Base-by-base conservation (phyloP, 2,113 vertebrate genomes). In the Lontra canadensis region DNA sequence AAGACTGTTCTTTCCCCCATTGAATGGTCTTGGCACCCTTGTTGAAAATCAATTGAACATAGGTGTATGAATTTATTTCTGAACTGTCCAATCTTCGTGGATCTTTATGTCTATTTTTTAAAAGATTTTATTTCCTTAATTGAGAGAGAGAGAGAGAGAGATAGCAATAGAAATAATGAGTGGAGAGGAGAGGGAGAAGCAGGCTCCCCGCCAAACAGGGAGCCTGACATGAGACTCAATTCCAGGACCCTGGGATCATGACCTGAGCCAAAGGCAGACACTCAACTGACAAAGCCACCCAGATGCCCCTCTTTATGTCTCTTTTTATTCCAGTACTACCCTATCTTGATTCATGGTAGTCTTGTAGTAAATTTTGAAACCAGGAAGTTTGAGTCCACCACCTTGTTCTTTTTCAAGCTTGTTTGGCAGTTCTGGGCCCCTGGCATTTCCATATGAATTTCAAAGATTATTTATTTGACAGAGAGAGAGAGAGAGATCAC, bases 281-380 rank as follows among this genome's bases (percentile, higher is more conserved):
- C 61, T 31, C 26, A 31, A 63, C 61, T 4, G 4, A 63, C 29
- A 31, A 29, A 63, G 61, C 26, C 26, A 31, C 61, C 29, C 61
- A 29, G 61, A 26, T 63, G 29, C 29, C 26, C 61, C 26, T 67
- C 13, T 88, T 52, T 34, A 36, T 82, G 5, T 76, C 83, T 92
- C 20, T 80, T 55, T 55, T 81, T 88, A 63, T 52, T 2, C 29
- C 36, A 44, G n/a, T 18, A 89, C n/a, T 21, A 87, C 20, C 73
- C 11, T 44, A 14, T 36, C 57, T 73, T 63, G 18, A 73, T 81
- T 82, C 86, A n/a, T 7, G 31, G 14, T 86, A 91, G 73, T 73
- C 85, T 92, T 92, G 55, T 55, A 63, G 31, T 73, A 88, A 25
- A 31, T 67, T 96, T 96, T 65, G 29, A 88, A 88, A 93, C 69